Percentiles rank a stretch among this genome's conserved stretches.
phyloP scores from a whole-genome alignment of 2,797 vertebrate genomes.

The Babyrousa celebensis region DNA sequence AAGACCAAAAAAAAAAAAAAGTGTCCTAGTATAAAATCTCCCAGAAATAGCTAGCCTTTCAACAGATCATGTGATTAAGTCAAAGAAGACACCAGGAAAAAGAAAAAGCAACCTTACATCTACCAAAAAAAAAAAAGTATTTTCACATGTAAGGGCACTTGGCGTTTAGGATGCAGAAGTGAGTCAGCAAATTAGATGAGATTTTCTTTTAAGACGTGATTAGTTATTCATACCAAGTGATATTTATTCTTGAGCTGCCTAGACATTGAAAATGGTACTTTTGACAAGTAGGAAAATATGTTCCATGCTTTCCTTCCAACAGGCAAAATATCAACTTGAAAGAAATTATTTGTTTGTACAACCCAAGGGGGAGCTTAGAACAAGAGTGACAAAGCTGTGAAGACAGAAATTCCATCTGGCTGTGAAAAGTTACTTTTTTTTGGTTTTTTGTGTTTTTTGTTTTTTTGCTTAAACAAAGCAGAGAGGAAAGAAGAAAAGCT shows the following conservation, averaged over 20 bases:
- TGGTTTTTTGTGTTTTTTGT: not conserved
- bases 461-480: not conserved
- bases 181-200: not conserved
- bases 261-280: conserved; percentile 11
- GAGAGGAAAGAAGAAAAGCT: not conserved
- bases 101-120: not conserved
- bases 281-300: conserved; percentile 65
- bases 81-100: not conserved
- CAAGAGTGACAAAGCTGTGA: not conserved
- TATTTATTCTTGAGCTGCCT: conserved; percentile 24
- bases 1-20: not conserved
- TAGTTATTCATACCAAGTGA: conserved; percentile 36
- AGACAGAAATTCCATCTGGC: not conserved
- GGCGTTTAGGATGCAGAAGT: not conserved
- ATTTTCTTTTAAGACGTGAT: not conserved
- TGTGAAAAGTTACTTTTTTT: not conserved
- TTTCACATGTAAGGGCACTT: fast-evolving
- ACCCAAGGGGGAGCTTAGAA: not conserved
- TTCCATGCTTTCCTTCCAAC: conserved; percentile 1
- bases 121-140: not conserved
- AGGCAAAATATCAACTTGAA: conserved; percentile 47
- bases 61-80: not conserved
- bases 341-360: not conserved
- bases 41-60: not conserved
- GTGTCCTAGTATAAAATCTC: not conserved